Evolutionary conservation across 1,140 invertebrate genomes (phyloP), one percentile per base, ranked within the genome.

Genomic region (Sipha flava): DNA sequence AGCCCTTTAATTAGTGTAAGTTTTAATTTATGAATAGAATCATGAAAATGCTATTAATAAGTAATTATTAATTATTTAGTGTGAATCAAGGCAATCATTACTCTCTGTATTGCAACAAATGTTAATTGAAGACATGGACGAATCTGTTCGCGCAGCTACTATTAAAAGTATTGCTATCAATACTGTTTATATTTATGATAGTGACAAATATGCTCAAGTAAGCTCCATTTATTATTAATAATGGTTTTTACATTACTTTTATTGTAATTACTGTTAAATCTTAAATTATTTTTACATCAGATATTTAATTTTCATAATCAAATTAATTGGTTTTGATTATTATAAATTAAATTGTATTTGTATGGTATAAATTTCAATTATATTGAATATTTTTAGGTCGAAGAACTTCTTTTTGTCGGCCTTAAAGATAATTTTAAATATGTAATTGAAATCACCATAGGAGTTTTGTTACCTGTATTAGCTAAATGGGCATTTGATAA

Each of bases 41-140:
- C 16, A 23, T 43, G 1, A 1, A 57, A 16, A 16, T 75, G 1
- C 40, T 18, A 23, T 75, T 5, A 26, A 21, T 57, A 52, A 40
- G 26, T 23, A 57, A 59, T 14, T 66, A 37, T 54, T 21, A 52
- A 7, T 52, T 66, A 6, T 87, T 87, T 83, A 88, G 88, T 87
- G 87, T 82, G 87, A 89, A n/a, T 89, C 92, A 16, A 85, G 91
- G 49, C 91, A 91, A 82, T 93, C 91, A 1, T 84, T 93, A 29
- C 84, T 93, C 34, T 92, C 91, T 21, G 92, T 93, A 89, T 84
- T 93, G 26, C 90, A 92, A 82, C 92, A 93, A 85, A 90, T 93
- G 88, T 84, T 92, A 70, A 84, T 88, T 37, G 91, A 93, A 82
- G 92, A 93, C 81, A 90, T 89, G 82, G 90, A 91, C 81, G 87